Percentiles rank a stretch among this genome's conserved stretches.
Conservation (phyloP, 2,113 vertebrate genomes). For the Beaufortia kweichowensis region DNA sequence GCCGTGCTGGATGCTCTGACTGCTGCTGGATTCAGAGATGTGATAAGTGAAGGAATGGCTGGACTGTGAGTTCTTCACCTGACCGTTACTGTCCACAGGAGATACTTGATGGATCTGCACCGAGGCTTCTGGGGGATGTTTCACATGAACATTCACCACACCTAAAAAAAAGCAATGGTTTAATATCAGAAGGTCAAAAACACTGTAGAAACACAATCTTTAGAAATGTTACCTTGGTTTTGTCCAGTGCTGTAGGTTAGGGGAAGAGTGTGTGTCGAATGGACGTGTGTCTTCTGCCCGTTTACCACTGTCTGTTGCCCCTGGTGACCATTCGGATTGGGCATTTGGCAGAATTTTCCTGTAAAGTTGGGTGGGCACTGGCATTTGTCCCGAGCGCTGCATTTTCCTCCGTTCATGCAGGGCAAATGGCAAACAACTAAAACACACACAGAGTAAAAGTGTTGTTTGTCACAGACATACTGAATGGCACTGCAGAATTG, state of each 20-base stretch:
- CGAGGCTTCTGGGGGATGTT: constrained; percentile 95
- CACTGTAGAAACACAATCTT: neutral
- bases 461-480: constrained; percentile 28
- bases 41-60: constrained; percentile 81
- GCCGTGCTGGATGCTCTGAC: constrained; percentile 64
- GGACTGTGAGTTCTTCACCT: constrained; percentile 76
- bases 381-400: constrained; percentile 92
- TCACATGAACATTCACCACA: constrained; percentile 96
- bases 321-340: constrained; percentile 75
- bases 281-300: constrained; percentile 78
- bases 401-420: constrained; percentile 96
- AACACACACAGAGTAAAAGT: constrained; percentile 22
- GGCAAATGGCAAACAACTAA: constrained; percentile 97
- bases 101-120: constrained; percentile 98
- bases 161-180: constrained; percentile 73
- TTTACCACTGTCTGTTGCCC: constrained; percentile 67
- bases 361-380: constrained; percentile 95
- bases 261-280: constrained; percentile 94
- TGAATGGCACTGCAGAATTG: neutral
- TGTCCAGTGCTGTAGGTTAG: constrained; percentile 90
- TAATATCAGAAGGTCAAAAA: neutral
- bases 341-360: constrained; percentile 95
- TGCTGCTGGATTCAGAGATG: constrained; percentile 84
- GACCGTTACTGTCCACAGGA: constrained; percentile 84
- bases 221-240: constrained; percentile 80